phyloP scores from a whole-genome alignment of 2,797 vertebrate species.

The Macrochelys suwanniensis region DNA sequence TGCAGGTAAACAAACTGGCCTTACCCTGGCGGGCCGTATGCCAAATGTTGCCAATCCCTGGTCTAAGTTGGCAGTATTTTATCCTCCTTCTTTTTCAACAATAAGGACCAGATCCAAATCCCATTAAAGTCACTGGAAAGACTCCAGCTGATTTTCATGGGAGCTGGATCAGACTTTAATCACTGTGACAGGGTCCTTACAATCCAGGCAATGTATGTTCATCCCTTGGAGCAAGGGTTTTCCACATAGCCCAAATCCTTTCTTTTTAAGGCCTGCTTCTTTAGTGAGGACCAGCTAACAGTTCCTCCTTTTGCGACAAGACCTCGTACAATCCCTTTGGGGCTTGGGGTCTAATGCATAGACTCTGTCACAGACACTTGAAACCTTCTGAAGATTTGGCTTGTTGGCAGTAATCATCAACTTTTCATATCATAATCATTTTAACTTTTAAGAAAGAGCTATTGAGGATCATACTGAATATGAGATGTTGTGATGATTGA shows the following conservation, averaged over 20 bases:
- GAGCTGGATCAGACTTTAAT: background rate
- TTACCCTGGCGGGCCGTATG: too few relatives aligned
- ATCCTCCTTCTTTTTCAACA: background rate
- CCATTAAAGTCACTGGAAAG: background rate
- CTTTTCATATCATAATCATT: background rate
- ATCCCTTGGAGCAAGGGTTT: background rate
- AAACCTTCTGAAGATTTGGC: background rate
- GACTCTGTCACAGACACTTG: background rate
- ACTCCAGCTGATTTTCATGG: background rate
- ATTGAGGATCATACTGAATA: background rate
- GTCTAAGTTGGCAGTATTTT: background rate
- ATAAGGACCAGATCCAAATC: background rate
- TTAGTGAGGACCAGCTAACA: background rate
- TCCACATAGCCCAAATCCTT: background rate
- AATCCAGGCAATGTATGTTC: background rate
- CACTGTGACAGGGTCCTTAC: background rate
- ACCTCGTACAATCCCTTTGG: background rate
- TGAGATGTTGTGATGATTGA: background rate
- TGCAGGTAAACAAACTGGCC: too few relatives aligned
- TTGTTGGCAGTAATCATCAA: background rate
- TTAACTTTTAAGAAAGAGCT: background rate
- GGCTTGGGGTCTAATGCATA: background rate
- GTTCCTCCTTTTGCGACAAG: background rate
- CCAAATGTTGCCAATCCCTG: too few relatives aligned
- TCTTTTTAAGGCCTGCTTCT: background rate